phyloP scores from a whole-genome alignment of 2,113 vertebrate genomes.

The Cheirogaleus medius region DNA sequence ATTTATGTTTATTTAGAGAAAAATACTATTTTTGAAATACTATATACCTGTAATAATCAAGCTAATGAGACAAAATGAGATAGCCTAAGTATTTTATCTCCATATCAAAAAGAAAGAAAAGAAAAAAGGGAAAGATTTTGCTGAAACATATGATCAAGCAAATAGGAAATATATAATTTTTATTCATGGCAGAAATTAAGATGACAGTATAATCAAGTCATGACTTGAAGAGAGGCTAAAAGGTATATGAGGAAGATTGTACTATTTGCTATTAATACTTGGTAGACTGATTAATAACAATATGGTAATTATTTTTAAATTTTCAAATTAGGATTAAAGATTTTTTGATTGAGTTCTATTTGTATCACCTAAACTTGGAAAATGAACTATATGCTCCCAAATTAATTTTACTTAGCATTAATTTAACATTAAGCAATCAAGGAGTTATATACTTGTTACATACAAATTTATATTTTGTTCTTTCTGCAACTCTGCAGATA shows the following conservation, averaged over 20 bases:
- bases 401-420: slow-evolving; percentile 5
- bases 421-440: neutral
- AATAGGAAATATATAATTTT: neutral
- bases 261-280: neutral
- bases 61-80: neutral
- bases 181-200: neutral
- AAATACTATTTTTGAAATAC: slow-evolving; percentile 7
- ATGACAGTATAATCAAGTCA: neutral
- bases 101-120: neutral
- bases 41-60: slow-evolving; percentile 10
- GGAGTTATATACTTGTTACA: neutral
- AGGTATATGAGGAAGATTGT: neutral
- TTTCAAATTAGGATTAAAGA: neutral
- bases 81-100: neutral
- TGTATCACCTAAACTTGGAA: neutral
- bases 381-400: neutral
- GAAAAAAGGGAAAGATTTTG: neutral
- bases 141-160: neutral
- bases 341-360: neutral
- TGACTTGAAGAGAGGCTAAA: slow-evolving; percentile 8
- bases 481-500: neutral
- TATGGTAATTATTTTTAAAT: neutral
- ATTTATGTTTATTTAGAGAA: slow-evolving; percentile 15
- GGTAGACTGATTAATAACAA: neutral
- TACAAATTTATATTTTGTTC: neutral